These are phyloP conservation scores for Frieseomelitta varia DNA, from an alignment of 1,140 invertebrate species.

Conservation along the genomic window DNA sequence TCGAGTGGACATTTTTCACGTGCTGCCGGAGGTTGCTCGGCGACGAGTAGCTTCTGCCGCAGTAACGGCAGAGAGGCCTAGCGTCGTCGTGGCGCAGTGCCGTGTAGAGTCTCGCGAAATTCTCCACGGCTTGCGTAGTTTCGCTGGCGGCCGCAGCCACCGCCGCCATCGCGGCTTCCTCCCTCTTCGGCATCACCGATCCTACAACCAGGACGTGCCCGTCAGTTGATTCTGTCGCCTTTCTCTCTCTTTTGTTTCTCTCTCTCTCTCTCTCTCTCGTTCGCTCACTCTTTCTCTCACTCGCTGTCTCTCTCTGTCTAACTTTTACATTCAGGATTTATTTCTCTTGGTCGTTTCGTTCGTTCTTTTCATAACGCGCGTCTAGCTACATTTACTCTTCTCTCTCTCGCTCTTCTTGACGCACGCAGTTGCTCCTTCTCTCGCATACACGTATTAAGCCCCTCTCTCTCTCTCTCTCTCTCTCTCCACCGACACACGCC, in stretches of 20 bases:
- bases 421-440: conserved; percentile 33
- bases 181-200: conserved; percentile 80
- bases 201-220: conserved; percentile 82
- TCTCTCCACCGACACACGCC: background rate
- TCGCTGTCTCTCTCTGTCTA: background rate
- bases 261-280: conserved; percentile 53
- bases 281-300: background rate
- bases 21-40: conserved; percentile 88
- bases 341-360: background rate
- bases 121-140: conserved; percentile 75
- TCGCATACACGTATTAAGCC: background rate
- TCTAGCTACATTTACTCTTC: background rate
- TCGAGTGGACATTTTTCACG: conserved; percentile 88
- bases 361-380: background rate
- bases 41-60: conserved; percentile 87
- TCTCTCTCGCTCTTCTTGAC: background rate
- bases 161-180: conserved; percentile 78
- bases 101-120: conserved; percentile 79
- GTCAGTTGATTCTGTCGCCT: conserved; percentile 73
- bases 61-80: conserved; percentile 86
- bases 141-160: conserved; percentile 72
- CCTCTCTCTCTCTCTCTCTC: background rate
- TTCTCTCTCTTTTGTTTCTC: conserved; percentile 4
- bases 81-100: conserved; percentile 77
- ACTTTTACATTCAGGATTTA: background rate